These are phyloP conservation scores for Amiota communis DNA, from an alignment of 2,888 invertebrate genomes.

Conservation along the genomic window DNA sequence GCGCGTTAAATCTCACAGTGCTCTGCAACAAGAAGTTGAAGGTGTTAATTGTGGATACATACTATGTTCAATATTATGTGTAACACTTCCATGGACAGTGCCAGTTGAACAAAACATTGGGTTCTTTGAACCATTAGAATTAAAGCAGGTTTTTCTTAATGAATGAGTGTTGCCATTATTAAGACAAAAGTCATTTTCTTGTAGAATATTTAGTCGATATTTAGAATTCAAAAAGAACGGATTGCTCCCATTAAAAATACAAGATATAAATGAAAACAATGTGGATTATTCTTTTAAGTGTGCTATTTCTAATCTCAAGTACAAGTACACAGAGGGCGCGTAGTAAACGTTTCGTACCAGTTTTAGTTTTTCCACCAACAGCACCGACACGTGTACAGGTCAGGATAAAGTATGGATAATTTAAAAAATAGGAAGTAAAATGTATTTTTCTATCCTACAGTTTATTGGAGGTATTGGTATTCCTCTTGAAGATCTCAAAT, in stretches of 20 bases:
- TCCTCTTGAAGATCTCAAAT: conserved; percentile 66
- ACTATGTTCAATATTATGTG: conserved; percentile 48
- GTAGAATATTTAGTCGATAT: no score
- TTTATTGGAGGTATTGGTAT: conserved; percentile 71
- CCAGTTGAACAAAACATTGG: neutral
- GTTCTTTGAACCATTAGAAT: conserved; percentile 2
- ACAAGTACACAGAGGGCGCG: conserved; percentile 35
- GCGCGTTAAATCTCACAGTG: conserved; percentile 24
- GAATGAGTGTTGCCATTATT: no score
- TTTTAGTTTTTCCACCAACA: conserved; percentile 68
- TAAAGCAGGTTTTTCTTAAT: no score
- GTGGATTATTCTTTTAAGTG: neutral
- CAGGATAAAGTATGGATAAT: conserved; percentile 13
- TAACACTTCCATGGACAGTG: conserved; percentile 42
- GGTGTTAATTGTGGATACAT: conserved; percentile 55
- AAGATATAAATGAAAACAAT: neutral
- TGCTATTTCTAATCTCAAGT: neutral
- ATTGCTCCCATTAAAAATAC: no score
- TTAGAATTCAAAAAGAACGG: no score
- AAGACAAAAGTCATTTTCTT: no score
- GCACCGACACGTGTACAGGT: conserved; percentile 71
- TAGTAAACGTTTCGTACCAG: conserved; percentile 51
- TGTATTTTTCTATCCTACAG: conserved; percentile 43
- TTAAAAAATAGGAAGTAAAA: neutral
- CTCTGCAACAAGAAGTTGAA: conserved; percentile 43